phyloP scores from a whole-genome alignment of 1,140 invertebrate species.

The Drosophila dunni region DNA sequence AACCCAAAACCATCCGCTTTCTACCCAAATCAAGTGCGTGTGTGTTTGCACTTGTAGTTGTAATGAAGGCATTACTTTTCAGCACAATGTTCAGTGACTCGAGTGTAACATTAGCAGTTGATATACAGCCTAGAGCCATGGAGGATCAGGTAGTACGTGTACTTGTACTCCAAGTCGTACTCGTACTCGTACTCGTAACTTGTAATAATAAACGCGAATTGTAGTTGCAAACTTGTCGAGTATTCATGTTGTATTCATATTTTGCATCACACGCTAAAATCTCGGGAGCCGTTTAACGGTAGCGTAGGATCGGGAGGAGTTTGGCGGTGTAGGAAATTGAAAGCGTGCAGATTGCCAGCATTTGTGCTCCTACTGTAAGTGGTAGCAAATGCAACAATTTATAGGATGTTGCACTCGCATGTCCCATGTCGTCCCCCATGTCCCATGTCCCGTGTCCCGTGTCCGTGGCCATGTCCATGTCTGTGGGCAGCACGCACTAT shows the following conservation, averaged over 20 bases:
- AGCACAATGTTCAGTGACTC: too few species aligned
- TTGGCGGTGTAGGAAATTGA: background rate
- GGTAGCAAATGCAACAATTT: conserved; percentile 74
- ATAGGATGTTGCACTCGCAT: conserved; percentile 64
- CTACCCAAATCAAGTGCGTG: background rate
- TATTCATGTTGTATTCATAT: conserved; percentile 48
- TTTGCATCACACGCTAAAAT: conserved; percentile 51
- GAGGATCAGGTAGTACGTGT: conserved; percentile 1
- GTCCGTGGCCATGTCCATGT: conserved; percentile 54
- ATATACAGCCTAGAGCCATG: background rate
- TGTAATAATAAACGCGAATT: conserved; percentile 68
- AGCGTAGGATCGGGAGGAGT: conserved; percentile 7
- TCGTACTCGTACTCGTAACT: conserved; percentile 37
- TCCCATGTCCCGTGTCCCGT: conserved; percentile 22
- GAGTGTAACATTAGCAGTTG: background rate
- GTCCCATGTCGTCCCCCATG: conserved; percentile 14
- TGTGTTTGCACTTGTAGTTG: background rate
- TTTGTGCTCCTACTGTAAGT: conserved; percentile 28
- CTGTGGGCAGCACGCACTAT: conserved; percentile 65
- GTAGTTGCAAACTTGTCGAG: conserved; percentile 70
- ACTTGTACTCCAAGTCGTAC: conserved; percentile 1
- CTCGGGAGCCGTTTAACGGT: conserved; percentile 27
- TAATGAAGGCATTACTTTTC: background rate
- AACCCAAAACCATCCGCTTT: too few species aligned
- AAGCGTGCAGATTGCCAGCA: background rate